Conservation (phyloP, 2,888 invertebrate genomes). For the Trichogramma evanescens region DNA sequence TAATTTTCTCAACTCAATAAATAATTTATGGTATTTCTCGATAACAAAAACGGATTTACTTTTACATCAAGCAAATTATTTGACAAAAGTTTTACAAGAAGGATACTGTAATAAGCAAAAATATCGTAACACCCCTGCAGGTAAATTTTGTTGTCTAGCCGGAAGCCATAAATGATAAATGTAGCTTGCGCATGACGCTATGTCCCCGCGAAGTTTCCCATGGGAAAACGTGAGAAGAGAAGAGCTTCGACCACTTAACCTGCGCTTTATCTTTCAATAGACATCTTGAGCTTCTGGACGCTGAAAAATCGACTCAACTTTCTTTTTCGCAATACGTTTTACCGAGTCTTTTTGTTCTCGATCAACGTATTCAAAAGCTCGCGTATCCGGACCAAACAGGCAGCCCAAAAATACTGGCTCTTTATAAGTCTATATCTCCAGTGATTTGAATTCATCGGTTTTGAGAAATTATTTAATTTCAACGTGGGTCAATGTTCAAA, state of each 20-base stretch:
- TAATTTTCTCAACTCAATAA: too few species aligned
- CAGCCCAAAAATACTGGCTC: neutral
- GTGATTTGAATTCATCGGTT: neutral
- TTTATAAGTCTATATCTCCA: neutral
- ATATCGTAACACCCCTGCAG: conserved; percentile 35
- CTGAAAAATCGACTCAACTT: neutral
- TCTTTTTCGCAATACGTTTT: too few species aligned
- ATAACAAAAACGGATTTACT: too few species aligned
- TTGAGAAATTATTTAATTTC: neutral
- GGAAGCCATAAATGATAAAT: conserved; percentile 36
- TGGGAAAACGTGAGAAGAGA: neutral
- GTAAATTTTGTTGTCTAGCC: conserved; percentile 36
- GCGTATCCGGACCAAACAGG: neutral
- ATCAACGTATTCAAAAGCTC: neutral
- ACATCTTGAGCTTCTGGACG: conserved; percentile 20
- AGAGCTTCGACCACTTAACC: conserved; percentile 23
- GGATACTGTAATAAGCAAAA: conserved; percentile 40
- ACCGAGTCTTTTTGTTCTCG: too few species aligned
- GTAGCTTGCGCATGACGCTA: conserved; percentile 27
- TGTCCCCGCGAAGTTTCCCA: conserved; percentile 24
- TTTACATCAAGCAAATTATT: too few species aligned
- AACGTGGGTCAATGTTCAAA: conserved; percentile 13
- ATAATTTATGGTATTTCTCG: too few species aligned
- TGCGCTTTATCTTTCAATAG: conserved; percentile 22
- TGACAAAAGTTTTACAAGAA: neutral